phyloP scores from a whole-genome alignment of 2,113 vertebrate species.

The Camelus bactrianus region DNA sequence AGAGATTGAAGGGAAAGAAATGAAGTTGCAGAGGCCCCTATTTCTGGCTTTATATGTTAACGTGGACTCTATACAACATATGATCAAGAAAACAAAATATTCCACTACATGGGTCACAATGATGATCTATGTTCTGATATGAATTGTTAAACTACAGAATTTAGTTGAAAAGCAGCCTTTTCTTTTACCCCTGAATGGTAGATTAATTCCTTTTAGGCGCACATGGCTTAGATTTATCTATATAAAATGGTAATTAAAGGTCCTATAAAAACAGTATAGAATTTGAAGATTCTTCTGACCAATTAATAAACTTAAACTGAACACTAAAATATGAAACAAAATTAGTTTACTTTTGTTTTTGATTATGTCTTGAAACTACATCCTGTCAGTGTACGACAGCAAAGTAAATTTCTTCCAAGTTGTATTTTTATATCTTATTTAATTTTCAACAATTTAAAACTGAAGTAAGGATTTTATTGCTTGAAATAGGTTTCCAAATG shows the following conservation, averaged over 20 bases:
- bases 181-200: constrained; percentile 10
- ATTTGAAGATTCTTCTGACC: constrained; percentile 3
- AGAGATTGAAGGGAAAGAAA: constrained; percentile 65
- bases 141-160: background rate
- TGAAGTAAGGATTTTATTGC: constrained; percentile 50
- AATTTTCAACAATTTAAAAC: constrained; percentile 50
- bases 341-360: constrained; percentile 1
- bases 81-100: constrained; percentile 35
- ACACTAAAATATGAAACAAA: constrained; percentile 40
- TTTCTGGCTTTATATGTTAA: constrained; percentile 46
- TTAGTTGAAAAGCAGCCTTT: background rate
- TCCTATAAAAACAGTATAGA: background rate
- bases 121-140: background rate
- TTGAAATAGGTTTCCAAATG: constrained; percentile 32
- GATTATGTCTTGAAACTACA: background rate
- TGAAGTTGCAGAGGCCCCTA: constrained; percentile 36
- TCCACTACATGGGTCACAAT: background rate
- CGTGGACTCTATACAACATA: background rate
- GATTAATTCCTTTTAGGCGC: background rate
- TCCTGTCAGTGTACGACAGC: background rate
- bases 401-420: constrained; percentile 38
- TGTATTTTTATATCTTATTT: constrained; percentile 39
- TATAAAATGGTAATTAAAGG: background rate
- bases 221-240: background rate
- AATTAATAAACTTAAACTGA: constrained; percentile 49